Evolutionary conservation across 1,140 invertebrate genomes (phyloP), one percentile per base, ranked within the genome.

Genomic region (Macrobrachium rosenbergii): DNA sequence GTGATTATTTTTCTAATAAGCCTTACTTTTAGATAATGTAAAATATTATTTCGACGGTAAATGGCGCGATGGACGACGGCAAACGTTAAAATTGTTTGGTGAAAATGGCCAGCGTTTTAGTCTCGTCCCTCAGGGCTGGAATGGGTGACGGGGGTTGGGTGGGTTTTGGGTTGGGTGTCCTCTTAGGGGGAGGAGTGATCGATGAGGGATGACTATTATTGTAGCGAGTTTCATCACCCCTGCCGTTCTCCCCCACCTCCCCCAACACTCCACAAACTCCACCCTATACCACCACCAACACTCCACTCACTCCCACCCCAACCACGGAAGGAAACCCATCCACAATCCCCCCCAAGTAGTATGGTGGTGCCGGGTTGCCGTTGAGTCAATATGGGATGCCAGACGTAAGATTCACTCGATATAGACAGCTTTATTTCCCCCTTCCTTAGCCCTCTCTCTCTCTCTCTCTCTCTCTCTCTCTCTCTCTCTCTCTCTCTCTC

Each of bases 391-490:
- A 52, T 12, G 28, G 28, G 52, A 52, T 52, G 52, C 52, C 52
- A 52, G 52, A 52, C 52, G 52, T 52, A 52, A 52, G 52, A 52
- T 52, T 10, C 52, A 52, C 52, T 52, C 52, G 52, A 8, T 52
- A 52, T 52, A 52, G 52, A 52, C 52, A 52, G 52, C 72, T 75
- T 75, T 45, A 19, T 28, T 37, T 23, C 63, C n/a, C 63, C 79
- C 45, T 19, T 64, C 79, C 64, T 23, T 45, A 17, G 21, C 28
- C 45, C n/a, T n/a, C n/a, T n/a, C n/a, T n/a, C n/a, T n/a, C n/a
- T n/a, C n/a, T n/a, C 79, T 80, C 52, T 80, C 21, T 63, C 78
- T 64, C 37, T 37, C 60, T 81, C 79, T 80, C 78, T 64, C 37
- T 81, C 62, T 28, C 59, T 81, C 62, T 81, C 63, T 63, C 79